Evolutionary conservation across 2,888 invertebrate species (phyloP).

Genomic region (Andrena minutula): DNA sequence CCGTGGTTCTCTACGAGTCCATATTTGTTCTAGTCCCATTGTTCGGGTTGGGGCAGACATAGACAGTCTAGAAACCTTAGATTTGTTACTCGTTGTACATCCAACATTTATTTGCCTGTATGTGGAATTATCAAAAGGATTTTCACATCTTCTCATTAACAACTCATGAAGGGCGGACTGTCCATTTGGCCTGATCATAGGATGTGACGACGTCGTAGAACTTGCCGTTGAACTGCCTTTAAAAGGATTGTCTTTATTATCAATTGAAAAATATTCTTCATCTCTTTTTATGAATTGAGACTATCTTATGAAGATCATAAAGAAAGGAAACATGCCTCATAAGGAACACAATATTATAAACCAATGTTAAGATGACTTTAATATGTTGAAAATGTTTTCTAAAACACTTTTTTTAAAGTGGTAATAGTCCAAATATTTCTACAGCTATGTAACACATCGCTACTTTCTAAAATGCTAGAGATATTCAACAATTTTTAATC

Average conservation of each 20-base stretch:
- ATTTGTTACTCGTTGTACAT: constrained; percentile 77
- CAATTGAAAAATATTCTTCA: neutral
- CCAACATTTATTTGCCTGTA: constrained; percentile 72
- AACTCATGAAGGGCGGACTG: constrained; percentile 89
- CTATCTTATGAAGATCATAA: neutral
- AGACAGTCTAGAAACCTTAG: constrained; percentile 89
- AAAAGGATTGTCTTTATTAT: constrained; percentile 23
- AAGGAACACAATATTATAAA: neutral
- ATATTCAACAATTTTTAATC: too few species aligned
- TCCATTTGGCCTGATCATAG: constrained; percentile 72
- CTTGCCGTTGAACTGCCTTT: constrained; percentile 83
- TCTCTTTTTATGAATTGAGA: neutral
- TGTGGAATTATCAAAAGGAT: constrained; percentile 80
- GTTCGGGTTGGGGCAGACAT: constrained; percentile 94
- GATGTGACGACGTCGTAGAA: constrained; percentile 83
- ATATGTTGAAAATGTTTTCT: neutral
- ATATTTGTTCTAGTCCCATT: constrained; percentile 92
- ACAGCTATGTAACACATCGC: too few species aligned
- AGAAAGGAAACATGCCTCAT: neutral
- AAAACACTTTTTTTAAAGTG: neutral
- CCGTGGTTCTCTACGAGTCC: constrained; percentile 94
- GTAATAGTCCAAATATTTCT: too few species aligned
- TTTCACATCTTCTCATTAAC: constrained; percentile 89
- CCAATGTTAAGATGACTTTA: neutral
- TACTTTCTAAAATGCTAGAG: too few species aligned